Evolutionary conservation across 2,888 invertebrate species (phyloP).

Genomic region (Drosophila kuntzei): DNA sequence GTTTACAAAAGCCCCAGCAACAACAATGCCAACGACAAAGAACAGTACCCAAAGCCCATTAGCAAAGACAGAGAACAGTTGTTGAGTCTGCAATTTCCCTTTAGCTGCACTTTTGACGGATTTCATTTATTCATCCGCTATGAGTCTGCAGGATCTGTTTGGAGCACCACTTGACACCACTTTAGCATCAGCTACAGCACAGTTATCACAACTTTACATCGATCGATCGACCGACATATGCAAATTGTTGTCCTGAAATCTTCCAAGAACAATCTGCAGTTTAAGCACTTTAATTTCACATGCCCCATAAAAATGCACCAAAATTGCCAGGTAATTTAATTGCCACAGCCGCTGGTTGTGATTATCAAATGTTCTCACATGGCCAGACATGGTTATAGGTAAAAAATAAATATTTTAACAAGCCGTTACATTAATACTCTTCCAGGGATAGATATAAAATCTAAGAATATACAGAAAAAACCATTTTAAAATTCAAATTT

Average conservation of each 20-base stretch:
- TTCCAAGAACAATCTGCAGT: conserved; percentile 54
- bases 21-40: conserved; percentile 44
- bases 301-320: conserved; percentile 43
- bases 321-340: conserved; percentile 52
- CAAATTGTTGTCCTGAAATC: conserved; percentile 39
- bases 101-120: conserved; percentile 49
- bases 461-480: too few relatives aligned
- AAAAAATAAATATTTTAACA: neutral
- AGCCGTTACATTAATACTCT: conserved; percentile 17
- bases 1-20: conserved; percentile 12
- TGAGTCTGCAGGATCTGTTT: conserved; percentile 69
- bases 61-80: conserved; percentile 35
- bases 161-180: conserved; percentile 61
- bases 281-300: conserved; percentile 61
- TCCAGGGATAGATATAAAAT: too few relatives aligned
- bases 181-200: conserved; percentile 11
- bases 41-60: conserved; percentile 19
- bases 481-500: too few relatives aligned
- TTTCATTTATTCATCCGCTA: conserved; percentile 49
- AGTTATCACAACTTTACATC: conserved; percentile 38
- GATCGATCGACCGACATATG: conserved; percentile 16
- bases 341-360: conserved; percentile 21
- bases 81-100: conserved; percentile 20
- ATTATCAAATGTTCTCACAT: conserved; percentile 34
- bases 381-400: neutral